Evolutionary conservation across 1,140 invertebrate species (phyloP).

Genomic region (Drosophila santomea): DNA sequence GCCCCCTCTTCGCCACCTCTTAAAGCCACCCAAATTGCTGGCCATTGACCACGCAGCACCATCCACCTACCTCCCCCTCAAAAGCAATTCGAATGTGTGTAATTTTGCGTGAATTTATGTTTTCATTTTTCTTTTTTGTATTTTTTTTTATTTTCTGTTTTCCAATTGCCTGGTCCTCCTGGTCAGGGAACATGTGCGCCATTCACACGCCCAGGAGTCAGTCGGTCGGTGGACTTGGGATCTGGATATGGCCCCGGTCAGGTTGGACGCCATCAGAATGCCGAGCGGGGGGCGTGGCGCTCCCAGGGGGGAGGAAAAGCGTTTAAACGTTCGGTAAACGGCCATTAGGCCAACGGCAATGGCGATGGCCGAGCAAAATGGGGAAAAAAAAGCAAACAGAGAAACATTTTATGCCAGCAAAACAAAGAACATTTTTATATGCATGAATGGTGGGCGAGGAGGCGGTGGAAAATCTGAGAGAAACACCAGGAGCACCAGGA

Average conservation of each 20-base stretch:
- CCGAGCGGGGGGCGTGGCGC: not conserved
- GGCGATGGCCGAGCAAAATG: constrained; percentile 19
- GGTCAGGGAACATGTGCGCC: constrained; percentile 56
- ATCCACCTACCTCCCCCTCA: constrained; percentile 7
- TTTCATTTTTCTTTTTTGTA: constrained; percentile 41
- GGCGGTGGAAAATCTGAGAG: too few relatives aligned
- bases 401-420: constrained; percentile 34
- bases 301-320: constrained; percentile 20
- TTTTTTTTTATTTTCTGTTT: constrained; percentile 13
- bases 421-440: constrained; percentile 40
- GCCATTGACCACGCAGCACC: constrained; percentile 35
- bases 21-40: constrained; percentile 27
- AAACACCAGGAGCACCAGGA: too few relatives aligned
- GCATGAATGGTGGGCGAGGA: constrained; percentile 1
- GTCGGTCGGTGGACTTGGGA: not conserved
- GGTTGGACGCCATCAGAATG: constrained; percentile 1
- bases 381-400: not conserved
- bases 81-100: constrained; percentile 67
- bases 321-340: constrained; percentile 71
- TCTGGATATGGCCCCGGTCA: constrained; percentile 13
- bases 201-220: constrained; percentile 59
- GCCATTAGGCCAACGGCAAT: constrained; percentile 60
- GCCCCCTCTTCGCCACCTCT: not conserved
- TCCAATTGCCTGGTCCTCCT: not conserved
- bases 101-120: constrained; percentile 77